A percentile compares a stretch with the other conserved stretches of the same genome.
Conservation (phyloP, 2,113 vertebrate genomes). For the Triplophysa dalaica region DNA sequence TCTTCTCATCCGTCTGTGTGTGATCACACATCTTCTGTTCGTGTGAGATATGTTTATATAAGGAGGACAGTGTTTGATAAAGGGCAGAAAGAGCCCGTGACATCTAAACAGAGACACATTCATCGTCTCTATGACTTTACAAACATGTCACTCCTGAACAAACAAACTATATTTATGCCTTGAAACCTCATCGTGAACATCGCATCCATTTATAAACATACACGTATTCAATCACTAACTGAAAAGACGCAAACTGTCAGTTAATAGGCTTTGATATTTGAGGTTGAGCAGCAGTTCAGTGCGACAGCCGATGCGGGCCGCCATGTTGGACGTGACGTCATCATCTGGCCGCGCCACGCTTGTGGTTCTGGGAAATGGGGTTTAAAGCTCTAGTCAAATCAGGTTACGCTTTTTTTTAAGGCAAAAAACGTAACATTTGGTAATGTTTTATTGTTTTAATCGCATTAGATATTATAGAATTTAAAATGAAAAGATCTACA, state of each 20-base stretch:
- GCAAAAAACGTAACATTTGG: too few species aligned
- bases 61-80: constrained; percentile 48
- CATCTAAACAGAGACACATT: constrained; percentile 39
- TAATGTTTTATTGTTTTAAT: too few species aligned
- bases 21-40: constrained; percentile 59
- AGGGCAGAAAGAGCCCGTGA: constrained; percentile 42
- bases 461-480: too few species aligned
- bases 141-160: not conserved
- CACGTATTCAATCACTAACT: not conserved
- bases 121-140: constrained; percentile 51
- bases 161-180: not conserved
- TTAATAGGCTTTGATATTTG: not conserved
- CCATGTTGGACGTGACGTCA: constrained; percentile 66
- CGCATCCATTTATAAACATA: too few species aligned
- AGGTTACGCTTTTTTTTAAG: too few species aligned
- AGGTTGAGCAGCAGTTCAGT: not conserved
- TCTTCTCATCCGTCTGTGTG: constrained; percentile 69
- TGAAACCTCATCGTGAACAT: not conserved
- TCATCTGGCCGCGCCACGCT: constrained; percentile 34
- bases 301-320: constrained; percentile 51
- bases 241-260: not conserved
- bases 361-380: constrained; percentile 64
- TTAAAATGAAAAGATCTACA: too few species aligned
- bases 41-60: constrained; percentile 62
- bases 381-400: not conserved